Evolutionary conservation across 2,797 vertebrate species (phyloP).

Genomic region (Pelodytes ibericus): DNA sequence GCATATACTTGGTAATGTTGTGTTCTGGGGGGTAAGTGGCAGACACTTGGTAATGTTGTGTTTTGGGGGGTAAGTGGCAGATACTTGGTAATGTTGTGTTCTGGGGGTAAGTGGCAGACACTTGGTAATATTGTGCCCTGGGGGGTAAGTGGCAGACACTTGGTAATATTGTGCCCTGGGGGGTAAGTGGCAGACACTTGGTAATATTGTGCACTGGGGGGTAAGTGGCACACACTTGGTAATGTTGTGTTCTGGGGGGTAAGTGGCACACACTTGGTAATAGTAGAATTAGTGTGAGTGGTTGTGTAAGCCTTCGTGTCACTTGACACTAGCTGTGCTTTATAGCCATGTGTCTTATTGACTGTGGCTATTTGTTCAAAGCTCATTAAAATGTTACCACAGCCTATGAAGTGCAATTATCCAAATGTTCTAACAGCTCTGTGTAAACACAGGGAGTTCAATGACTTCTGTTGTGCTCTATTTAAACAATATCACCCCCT

Average conservation of each 20-base stretch:
- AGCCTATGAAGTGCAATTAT: conserved; percentile 67
- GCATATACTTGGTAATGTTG: too few relatives aligned
- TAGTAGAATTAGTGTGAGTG: neutral
- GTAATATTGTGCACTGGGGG: too few relatives aligned
- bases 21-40: too few relatives aligned
- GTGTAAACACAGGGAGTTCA: conserved; percentile 68
- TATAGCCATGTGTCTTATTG: neutral
- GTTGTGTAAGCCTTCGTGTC: neutral
- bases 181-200: too few relatives aligned
- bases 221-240: too few relatives aligned
- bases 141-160: too few relatives aligned
- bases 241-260: neutral
- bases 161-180: too few relatives aligned
- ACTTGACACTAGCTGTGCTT: neutral
- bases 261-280: neutral
- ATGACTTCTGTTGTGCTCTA: conserved; percentile 63
- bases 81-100: too few relatives aligned
- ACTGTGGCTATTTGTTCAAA: conserved; percentile 9
- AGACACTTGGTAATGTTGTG: too few relatives aligned
- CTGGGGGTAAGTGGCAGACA: too few relatives aligned
- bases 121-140: too few relatives aligned
- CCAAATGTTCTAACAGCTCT: conserved; percentile 62
- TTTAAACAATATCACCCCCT: conserved; percentile 58
- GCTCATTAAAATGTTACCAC: conserved; percentile 57
- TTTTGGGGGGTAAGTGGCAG: too few relatives aligned